Percentiles rank a stretch among this genome's conserved stretches.
phyloP scores from a whole-genome alignment of 2,113 vertebrate species.

The Neotragus moschatus region DNA sequence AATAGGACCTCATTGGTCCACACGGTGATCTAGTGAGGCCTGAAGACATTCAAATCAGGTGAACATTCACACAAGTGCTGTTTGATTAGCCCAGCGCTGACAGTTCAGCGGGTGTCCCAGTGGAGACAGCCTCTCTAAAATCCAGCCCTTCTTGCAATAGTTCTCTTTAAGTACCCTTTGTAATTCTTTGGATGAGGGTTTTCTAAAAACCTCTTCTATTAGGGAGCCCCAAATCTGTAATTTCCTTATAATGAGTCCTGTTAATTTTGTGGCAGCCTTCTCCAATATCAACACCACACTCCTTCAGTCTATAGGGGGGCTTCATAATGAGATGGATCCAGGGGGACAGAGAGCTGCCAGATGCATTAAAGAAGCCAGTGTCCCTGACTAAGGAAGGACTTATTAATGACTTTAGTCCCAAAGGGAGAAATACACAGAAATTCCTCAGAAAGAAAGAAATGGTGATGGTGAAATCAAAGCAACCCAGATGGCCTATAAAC shows the following conservation, averaged over 20 bases:
- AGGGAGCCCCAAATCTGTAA: slow-evolving; percentile 60
- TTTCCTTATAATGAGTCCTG: slow-evolving; percentile 56
- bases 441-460: slow-evolving; percentile 68
- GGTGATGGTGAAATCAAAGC: slow-evolving; percentile 59
- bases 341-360: neutral
- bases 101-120: neutral
- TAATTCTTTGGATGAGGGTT: slow-evolving; percentile 45
- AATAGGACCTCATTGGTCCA: neutral
- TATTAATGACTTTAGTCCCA: slow-evolving; percentile 66
- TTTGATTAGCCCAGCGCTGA: neutral
- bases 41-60: neutral
- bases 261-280: slow-evolving; percentile 51
- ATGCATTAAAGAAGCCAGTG: slow-evolving; percentile 24
- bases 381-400: slow-evolving; percentile 40
- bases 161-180: slow-evolving; percentile 28
- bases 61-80: neutral
- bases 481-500: slow-evolving; percentile 78
- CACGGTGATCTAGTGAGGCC: neutral
- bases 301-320: slow-evolving; percentile 39
- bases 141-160: neutral
- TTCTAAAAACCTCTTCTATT: slow-evolving; percentile 51
- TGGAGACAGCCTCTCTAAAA: neutral
- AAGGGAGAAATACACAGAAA: slow-evolving; percentile 57
- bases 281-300: slow-evolving; percentile 42
- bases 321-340: neutral